Conservation (phyloP, 2,113 vertebrate species). For the Neofelis nebulosa region DNA sequence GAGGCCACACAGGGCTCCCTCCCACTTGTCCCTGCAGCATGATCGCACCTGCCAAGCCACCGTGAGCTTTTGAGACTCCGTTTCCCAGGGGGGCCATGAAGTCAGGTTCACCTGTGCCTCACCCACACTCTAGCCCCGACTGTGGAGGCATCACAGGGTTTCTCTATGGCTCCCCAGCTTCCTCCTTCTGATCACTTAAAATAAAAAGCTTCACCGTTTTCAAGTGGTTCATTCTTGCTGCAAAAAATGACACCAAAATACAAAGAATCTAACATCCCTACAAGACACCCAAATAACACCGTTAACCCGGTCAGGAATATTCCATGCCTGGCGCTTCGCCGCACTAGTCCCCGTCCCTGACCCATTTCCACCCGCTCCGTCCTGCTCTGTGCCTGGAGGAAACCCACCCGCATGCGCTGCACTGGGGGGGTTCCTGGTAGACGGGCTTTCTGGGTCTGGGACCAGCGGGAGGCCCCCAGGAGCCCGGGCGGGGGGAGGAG, state of each 20-base stretch:
- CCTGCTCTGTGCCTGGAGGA: neutral
- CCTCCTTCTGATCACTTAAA: neutral
- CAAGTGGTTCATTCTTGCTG: neutral
- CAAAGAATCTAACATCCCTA: neutral
- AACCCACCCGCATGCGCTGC: neutral
- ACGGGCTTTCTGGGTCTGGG: neutral
- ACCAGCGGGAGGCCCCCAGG: neutral
- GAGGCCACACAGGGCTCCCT: neutral
- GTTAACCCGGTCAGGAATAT: neutral
- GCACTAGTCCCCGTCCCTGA: neutral
- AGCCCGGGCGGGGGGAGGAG: neutral
- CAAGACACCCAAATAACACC: neutral
- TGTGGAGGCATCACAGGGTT: neutral
- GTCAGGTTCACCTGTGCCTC: neutral
- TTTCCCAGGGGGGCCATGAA: neutral
- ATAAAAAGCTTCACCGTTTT: neutral
- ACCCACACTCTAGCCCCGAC: neutral
- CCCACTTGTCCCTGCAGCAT: neutral
- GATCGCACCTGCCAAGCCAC: neutral
- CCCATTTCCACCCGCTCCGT: neutral
- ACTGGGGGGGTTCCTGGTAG: neutral
- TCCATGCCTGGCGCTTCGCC: accelerated
- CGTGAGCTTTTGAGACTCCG: accelerated
- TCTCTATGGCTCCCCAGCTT: neutral
- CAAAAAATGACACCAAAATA: neutral